Conservation (phyloP, 2,113 vertebrate species). For the Pandion haliaetus region DNA sequence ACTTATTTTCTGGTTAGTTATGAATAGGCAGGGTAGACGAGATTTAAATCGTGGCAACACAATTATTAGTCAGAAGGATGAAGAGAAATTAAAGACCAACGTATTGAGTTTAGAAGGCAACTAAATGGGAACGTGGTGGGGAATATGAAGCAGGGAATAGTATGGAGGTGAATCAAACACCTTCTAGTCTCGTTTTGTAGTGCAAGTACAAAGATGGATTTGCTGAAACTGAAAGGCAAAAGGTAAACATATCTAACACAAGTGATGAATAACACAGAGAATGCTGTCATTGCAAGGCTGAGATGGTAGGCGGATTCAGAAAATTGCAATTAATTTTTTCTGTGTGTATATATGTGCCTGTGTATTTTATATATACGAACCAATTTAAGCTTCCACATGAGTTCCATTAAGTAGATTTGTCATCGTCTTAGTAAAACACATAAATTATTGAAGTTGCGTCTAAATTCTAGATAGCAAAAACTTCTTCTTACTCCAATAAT, state of each 20-base stretch:
- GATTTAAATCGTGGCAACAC: neutral
- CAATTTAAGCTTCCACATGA: neutral
- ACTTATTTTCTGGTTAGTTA: neutral
- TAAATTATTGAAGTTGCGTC: neutral
- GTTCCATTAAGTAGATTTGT: neutral
- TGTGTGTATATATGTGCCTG: neutral
- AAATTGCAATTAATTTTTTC: neutral
- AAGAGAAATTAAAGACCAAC: neutral
- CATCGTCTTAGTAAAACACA: neutral
- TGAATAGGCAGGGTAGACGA: neutral
- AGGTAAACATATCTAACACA: neutral
- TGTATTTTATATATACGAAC: neutral
- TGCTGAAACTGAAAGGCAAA: neutral
- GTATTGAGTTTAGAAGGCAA: neutral
- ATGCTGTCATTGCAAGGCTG: neutral
- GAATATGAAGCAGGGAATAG: neutral
- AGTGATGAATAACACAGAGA: neutral
- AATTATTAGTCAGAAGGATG: neutral
- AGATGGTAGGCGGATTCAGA: neutral
- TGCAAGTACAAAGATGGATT: neutral
- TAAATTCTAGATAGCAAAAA: neutral
- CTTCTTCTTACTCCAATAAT: neutral
- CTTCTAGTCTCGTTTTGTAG: neutral
- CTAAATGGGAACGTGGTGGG: neutral
- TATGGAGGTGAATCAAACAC: neutral